phyloP scores from a whole-genome alignment of 2,888 invertebrate genomes.

The Sisyra terminalis region DNA sequence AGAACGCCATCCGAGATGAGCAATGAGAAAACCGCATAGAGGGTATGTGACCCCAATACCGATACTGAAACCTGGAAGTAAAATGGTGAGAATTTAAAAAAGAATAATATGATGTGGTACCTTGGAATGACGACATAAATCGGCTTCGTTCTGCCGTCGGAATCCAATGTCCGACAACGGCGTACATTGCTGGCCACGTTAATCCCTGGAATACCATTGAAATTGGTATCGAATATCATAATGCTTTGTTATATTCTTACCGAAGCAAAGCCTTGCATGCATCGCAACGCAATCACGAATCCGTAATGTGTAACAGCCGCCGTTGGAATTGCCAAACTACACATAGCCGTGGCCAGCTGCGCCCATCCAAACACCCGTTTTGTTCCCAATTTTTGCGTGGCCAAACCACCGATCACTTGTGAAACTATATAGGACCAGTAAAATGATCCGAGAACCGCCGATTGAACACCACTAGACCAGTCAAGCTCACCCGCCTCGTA shows the following conservation, averaged over 20 bases:
- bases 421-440: constrained; percentile 60
- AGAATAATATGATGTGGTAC: constrained; percentile 19
- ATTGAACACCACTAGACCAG: constrained; percentile 46
- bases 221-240: background rate
- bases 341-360: constrained; percentile 47
- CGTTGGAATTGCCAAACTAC: constrained; percentile 46
- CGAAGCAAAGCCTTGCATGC: constrained; percentile 51
- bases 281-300: constrained; percentile 41
- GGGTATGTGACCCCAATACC: constrained; percentile 57
- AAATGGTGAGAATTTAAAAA: constrained; percentile 5
- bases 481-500: constrained; percentile 38
- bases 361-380: constrained; percentile 54
- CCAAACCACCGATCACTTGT: constrained; percentile 49
- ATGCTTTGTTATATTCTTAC: constrained; percentile 23
- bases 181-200: constrained; percentile 64
- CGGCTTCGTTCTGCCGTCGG: constrained; percentile 51
- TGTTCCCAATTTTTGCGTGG: constrained; percentile 53
- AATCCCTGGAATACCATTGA: constrained; percentile 33
- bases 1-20: constrained; percentile 46
- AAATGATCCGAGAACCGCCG: constrained; percentile 47
- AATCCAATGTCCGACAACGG: constrained; percentile 55
- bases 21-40: constrained; percentile 50
- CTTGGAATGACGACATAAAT: constrained; percentile 62
- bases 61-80: constrained; percentile 50
- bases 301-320: constrained; percentile 44